Base-by-base conservation (phyloP, 2,888 invertebrate genomes). In the Agrochola lychnidis region DNA sequence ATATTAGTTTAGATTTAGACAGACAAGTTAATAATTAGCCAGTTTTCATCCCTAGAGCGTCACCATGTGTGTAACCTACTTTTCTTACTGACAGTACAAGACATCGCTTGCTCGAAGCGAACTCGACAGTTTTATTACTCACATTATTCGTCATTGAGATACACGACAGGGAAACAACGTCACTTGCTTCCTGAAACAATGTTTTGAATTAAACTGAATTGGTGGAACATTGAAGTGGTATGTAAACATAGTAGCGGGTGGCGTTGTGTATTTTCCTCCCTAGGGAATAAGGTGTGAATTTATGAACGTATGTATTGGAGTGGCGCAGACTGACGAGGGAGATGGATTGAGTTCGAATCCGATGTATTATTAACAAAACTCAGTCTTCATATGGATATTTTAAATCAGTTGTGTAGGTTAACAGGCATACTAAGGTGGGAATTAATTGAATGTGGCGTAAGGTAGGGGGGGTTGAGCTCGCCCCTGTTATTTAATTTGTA, bases 101-200 rank as follows among this genome's bases (percentile, higher is more conserved):
- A 68, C 30, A 76, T 22, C 57, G 22, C 36, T 22, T n/a, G 14
- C 30, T 2, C 59, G 53, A 19, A 42, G 56, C 3, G n/a, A 42
- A 59, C 48, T 25, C 48, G 71, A 64, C 71, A 72, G 64, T 82
- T 81, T 76, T 81, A 82, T 72, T 76, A 42, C 66, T 56, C 16
- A 48, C 64, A 75, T 74, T 61, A 76, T 63, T 63, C 22, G 25
- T n/a, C 56, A 40, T 73, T 36, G 57, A 40, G 62, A 68, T 22
- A 63, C 62, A 64, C 62, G 63, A 53, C 51, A 36, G 14, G 25
- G 36, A 51, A 78, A 78, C 71, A 64, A 78, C 53, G 80, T 64
- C 72, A 59, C 57, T 64, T 64, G 36, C 36, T 25, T 64, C 63
- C 48, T 42, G 42, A 68, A 48, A 69, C 63, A 79, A 42, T 70